Evolutionary conservation across 1,140 invertebrate genomes (phyloP), one percentile per base, ranked within the genome.

Genomic region (Protaetia brevitarsis): DNA sequence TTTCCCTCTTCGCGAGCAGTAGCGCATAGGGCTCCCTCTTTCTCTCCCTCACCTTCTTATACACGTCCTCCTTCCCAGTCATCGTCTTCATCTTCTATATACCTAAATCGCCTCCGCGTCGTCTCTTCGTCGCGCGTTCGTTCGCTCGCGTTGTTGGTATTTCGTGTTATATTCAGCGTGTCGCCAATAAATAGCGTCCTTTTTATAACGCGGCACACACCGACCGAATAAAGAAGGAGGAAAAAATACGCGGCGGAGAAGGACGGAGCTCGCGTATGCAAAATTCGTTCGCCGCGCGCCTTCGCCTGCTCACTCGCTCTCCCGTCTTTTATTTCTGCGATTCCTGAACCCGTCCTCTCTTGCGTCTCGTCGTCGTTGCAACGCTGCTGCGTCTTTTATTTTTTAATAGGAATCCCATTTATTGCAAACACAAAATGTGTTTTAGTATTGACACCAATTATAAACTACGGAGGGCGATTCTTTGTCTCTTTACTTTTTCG

Each of bases 151-250:
- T 73, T 68, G 71, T 71, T 71, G 76, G 74, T 74, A 73, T 76
- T 76, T 74, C 75, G 75, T 77, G 76, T 76, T 77, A 77, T 75
- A 77, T 77, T 71, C 75, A 69, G 65, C 34, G 56, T 66, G 70
- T 66, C 66, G 64, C 68, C 31, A 65, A 71, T 71, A 71, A 71
- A 71, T 71, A 69, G 65, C 66, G 41, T 31, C 30, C 61, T 68
- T 59, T 71, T 71, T 51, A 19, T 19, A 51, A 51, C 41, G 19
- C 41, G 41, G 26, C n/a, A n/a, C 34, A 36, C 8, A 28, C 28
- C 13, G 13, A 23, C 10, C 19, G 19, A 51, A 51, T 16, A n/a
- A 51, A 51, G 13, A 51, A 51, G 41, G 21, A 3, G 16, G 37
- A 8, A 23, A 51, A 7, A 23, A 51, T 7, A 37, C n/a, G n/a